Conservation (phyloP, 2,113 vertebrate genomes). For the Microcebus tavaratra region DNA sequence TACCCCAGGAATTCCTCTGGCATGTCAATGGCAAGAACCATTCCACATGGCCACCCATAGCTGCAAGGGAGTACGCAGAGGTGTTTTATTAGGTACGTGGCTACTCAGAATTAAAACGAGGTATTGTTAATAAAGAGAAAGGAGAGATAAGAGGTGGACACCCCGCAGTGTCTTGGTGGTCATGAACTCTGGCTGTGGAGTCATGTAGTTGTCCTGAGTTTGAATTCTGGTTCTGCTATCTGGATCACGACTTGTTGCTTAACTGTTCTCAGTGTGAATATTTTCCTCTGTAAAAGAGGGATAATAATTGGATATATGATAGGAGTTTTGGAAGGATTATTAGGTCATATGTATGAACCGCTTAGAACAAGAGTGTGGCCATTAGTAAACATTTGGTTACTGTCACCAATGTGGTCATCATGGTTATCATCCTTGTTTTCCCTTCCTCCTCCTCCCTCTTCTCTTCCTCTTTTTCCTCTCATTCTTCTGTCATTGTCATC, state of each 20-base stretch:
- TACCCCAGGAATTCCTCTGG: not conserved
- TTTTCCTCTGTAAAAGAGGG: not conserved
- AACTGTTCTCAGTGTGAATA: not conserved
- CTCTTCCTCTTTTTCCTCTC: not conserved
- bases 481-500: not conserved
- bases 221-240: not conserved
- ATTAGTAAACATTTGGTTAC: too few species aligned
- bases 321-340: not conserved
- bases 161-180: not conserved
- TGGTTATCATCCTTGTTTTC: not conserved
- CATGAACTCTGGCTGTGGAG: not conserved
- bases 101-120: not conserved
- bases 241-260: not conserved
- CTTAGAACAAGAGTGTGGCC: not conserved
- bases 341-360: rapidly evolving
- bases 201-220: not conserved
- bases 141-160: not conserved
- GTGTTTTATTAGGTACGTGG: not conserved
- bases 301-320: not conserved
- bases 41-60: too few species aligned
- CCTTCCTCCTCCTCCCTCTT: not conserved
- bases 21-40: not conserved
- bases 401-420: not conserved
- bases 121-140: not conserved
- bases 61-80: not conserved